Percentiles rank a stretch among this genome's conserved stretches.
phyloP scores from a whole-genome alignment of 2,888 invertebrate genomes.

The Nephrotoma flavescens region DNA sequence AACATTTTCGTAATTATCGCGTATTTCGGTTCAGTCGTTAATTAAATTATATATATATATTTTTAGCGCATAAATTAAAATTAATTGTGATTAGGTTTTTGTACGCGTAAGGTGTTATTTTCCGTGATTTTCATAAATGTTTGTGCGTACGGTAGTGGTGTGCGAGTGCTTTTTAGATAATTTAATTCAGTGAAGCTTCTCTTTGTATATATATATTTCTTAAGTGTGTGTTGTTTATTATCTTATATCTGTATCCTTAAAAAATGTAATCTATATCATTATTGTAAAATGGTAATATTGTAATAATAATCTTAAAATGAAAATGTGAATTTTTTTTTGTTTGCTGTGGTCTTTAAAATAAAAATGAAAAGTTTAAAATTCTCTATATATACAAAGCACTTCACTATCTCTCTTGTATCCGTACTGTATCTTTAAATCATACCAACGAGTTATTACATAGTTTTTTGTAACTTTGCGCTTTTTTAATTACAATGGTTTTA shows the following conservation, averaged over 20 bases:
- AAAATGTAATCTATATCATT: neutral
- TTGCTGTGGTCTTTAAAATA: neutral
- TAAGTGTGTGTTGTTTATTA: neutral
- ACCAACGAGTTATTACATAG: neutral
- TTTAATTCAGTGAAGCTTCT: neutral
- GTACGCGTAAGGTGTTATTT: neutral
- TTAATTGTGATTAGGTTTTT: neutral
- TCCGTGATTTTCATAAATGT: neutral
- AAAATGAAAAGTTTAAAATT: neutral
- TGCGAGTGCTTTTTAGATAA: neutral
- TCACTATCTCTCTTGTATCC: neutral
- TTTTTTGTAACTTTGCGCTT: neutral
- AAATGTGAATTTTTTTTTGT: neutral
- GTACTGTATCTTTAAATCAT: neutral
- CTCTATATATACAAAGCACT: neutral
- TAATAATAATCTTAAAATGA: neutral
- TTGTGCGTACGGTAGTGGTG: neutral
- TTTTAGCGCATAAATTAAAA: neutral
- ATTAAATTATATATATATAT: neutral
- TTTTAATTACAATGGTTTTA: neutral
- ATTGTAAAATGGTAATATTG: no score
- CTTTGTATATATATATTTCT: neutral
- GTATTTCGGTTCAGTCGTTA: neutral
- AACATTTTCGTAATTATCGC: neutral
- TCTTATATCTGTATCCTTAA: neutral